phyloP scores from a whole-genome alignment of 2,888 invertebrate species.

The Rhimphoctona megacephalus region DNA sequence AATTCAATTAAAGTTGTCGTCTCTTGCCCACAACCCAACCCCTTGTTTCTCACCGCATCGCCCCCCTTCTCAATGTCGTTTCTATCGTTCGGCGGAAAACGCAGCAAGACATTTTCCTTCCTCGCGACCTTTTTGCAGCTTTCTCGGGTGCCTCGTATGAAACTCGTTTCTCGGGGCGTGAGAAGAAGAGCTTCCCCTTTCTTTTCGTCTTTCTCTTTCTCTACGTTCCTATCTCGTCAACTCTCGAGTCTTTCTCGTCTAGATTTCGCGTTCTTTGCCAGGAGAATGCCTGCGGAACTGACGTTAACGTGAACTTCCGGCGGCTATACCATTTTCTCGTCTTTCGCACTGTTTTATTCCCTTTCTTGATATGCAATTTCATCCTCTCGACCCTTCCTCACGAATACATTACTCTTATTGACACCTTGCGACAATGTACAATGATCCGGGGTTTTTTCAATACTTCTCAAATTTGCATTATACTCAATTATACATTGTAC shows the following conservation, averaged over 20 bases:
- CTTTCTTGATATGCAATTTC: conserved; percentile 9
- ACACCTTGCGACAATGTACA: neutral
- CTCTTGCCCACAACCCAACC: conserved; percentile 51
- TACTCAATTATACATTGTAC: neutral
- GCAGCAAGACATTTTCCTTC: conserved; percentile 39
- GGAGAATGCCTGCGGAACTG: conserved; percentile 38
- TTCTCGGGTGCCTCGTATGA: conserved; percentile 39
- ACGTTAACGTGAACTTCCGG: conserved; percentile 61
- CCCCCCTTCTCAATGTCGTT: conserved; percentile 41
- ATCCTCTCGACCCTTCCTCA: neutral
- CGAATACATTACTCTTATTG: conserved; percentile 37
- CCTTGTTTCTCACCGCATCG: conserved; percentile 52
- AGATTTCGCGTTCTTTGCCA: conserved; percentile 42
- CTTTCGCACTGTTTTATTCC: conserved; percentile 25
- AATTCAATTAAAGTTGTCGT: conserved; percentile 74
- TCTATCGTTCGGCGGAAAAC: conserved; percentile 56
- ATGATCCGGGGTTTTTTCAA: neutral
- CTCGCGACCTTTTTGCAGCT: conserved; percentile 41
- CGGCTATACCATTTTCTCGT: neutral
- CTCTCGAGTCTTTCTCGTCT: conserved; percentile 40
- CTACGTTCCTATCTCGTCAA: conserved; percentile 18
- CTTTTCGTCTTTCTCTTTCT: conserved; percentile 16
- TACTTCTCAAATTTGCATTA: neutral
- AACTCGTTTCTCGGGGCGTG: conserved; percentile 25
- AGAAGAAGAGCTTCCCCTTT: conserved; percentile 26